phyloP scores from a whole-genome alignment of 2,888 invertebrate species.

The Leptinotarsa rubiginosa region DNA sequence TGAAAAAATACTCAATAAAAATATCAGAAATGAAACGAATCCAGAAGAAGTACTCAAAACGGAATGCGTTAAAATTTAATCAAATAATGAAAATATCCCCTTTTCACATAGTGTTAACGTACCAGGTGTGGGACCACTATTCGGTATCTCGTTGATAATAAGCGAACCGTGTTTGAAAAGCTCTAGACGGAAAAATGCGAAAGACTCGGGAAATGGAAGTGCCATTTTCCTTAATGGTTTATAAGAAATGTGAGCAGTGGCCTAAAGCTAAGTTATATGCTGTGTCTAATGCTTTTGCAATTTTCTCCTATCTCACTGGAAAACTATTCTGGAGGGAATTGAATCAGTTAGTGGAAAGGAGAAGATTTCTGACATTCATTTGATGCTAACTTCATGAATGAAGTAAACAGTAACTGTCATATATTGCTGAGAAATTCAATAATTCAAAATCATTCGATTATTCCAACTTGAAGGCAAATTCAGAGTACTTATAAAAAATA shows the following conservation, averaged over 20 bases:
- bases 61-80: background rate
- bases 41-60: background rate
- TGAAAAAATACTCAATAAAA: background rate
- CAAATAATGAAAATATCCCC: background rate
- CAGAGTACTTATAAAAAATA: no score
- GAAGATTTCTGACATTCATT: background rate
- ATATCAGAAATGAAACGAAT: background rate
- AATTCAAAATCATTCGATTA: no score
- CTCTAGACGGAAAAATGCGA: background rate
- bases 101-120: background rate
- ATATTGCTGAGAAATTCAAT: no score
- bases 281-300: conserved; percentile 23
- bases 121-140: conserved; percentile 19
- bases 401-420: no score
- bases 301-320: background rate
- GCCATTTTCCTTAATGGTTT: conserved; percentile 57
- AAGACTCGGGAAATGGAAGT: conserved; percentile 41
- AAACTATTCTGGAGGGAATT: background rate
- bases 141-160: conserved; percentile 55
- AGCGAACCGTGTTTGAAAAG: conserved; percentile 33
- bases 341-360: background rate
- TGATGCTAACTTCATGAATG: no score
- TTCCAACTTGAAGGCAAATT: no score
- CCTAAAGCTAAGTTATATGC: conserved; percentile 44
- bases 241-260: conserved; percentile 50